Percentiles rank a stretch among this genome's conserved stretches.
Conservation (phyloP, 2,888 invertebrate genomes). For the Scaptodrosophila latifasciaeformis region DNA sequence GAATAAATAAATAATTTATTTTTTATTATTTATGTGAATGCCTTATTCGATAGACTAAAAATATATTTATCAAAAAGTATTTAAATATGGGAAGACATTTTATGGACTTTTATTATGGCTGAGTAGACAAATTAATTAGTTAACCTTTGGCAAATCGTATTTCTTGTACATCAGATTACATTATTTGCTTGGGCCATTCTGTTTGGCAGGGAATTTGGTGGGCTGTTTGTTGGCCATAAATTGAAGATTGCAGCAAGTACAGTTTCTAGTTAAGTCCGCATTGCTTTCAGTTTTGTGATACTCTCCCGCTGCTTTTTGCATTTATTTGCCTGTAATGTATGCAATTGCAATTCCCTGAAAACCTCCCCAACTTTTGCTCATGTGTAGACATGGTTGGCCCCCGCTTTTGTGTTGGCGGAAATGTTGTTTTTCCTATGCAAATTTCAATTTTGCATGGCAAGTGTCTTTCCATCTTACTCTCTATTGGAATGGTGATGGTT, state of each 20-base stretch:
- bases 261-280: constrained; percentile 55
- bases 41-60: too few species aligned
- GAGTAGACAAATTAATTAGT: too few species aligned
- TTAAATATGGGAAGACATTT: too few species aligned
- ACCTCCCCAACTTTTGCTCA: too few species aligned
- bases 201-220: constrained; percentile 1
- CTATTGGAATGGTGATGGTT: too few species aligned
- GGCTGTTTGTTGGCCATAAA: constrained; percentile 49
- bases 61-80: too few species aligned
- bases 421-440: constrained; percentile 52
- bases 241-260: constrained; percentile 33
- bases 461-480: constrained; percentile 31
- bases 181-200: background rate
- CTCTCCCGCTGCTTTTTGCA: constrained; percentile 40
- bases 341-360: background rate
- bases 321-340: constrained; percentile 4
- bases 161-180: too few species aligned
- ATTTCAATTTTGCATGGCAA: constrained; percentile 36
- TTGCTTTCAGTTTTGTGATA: constrained; percentile 5
- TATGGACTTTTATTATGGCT: too few species aligned
- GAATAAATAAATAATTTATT: too few species aligned
- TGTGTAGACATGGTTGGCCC: too few species aligned
- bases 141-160: too few species aligned
- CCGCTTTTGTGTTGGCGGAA: constrained; percentile 59
- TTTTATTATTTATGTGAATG: too few species aligned